Evolutionary conservation across 1,140 invertebrate genomes (phyloP).

Genomic region (Piezodorus guildinii): DNA sequence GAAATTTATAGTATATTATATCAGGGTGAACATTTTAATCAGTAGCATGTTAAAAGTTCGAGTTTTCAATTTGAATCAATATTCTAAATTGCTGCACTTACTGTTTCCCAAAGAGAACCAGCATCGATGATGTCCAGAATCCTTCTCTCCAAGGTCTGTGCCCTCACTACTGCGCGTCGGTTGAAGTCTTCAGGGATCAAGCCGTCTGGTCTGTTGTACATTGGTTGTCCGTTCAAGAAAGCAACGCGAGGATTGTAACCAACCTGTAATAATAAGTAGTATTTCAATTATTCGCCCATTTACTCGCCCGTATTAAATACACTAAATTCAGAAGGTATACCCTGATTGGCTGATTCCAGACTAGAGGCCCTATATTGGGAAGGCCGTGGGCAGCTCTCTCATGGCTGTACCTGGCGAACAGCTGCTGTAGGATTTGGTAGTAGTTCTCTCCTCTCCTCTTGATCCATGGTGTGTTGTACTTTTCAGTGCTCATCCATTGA

Average conservation of each 20-base stretch:
- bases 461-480: conserved; percentile 38
- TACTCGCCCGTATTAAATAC: too few species aligned
- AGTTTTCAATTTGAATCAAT: too few species aligned
- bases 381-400: conserved; percentile 52
- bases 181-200: neutral
- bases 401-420: conserved; percentile 51
- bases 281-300: neutral
- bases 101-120: neutral
- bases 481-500: conserved; percentile 44
- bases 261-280: conserved; percentile 10
- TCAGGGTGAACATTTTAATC: too few species aligned
- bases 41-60: too few species aligned
- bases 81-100: neutral
- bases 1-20: too few species aligned
- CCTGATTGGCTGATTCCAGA: conserved; percentile 40
- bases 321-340: neutral
- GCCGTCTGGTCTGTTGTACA: conserved; percentile 20
- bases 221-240: conserved; percentile 18
- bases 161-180: conserved; percentile 9
- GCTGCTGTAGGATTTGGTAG: conserved; percentile 46
- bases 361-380: conserved; percentile 44
- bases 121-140: conserved; percentile 18
- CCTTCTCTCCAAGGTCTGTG: conserved; percentile 17
- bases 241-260: conserved; percentile 25
- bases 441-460: conserved; percentile 47